Percentiles rank a stretch among this genome's conserved stretches.
phyloP scores from a whole-genome alignment of 2,888 invertebrate genomes.

The Fabriciana adippe region DNA sequence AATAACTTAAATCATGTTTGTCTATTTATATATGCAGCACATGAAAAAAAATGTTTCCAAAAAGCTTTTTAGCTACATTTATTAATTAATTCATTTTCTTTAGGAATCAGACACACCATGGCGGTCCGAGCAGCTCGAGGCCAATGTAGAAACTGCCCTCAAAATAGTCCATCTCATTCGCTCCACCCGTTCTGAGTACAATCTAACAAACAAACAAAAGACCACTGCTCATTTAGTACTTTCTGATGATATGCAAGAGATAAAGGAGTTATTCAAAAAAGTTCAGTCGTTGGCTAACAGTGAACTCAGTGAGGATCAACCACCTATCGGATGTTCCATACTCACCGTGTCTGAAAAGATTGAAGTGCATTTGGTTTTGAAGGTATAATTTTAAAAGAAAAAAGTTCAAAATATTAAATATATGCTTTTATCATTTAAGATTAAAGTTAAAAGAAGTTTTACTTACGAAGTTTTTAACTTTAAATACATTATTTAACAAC shows the following conservation, averaged over 20 bases:
- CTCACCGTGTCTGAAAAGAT: conserved; percentile 94
- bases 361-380: conserved; percentile 92
- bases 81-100: neutral
- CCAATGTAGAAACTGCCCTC: conserved; percentile 93
- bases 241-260: conserved; percentile 63
- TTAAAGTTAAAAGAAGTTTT: neutral
- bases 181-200: conserved; percentile 96
- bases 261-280: conserved; percentile 78
- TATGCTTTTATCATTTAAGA: too few relatives aligned
- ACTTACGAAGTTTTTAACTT: too few relatives aligned
- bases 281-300: conserved; percentile 88
- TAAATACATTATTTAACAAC: too few relatives aligned
- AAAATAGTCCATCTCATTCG: conserved; percentile 93
- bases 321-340: conserved; percentile 90
- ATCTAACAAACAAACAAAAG: conserved; percentile 94
- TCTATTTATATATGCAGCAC: neutral
- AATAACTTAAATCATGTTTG: too few relatives aligned
- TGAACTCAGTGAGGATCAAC: conserved; percentile 81
- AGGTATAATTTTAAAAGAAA: conserved; percentile 71
- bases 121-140: conserved; percentile 89
- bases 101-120: conserved; percentile 82
- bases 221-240: conserved; percentile 88
- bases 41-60: neutral
- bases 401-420: too few relatives aligned
- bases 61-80: neutral